A percentile compares a stretch with the other conserved stretches of the same genome.
phyloP scores from a whole-genome alignment of 2,113 vertebrate species.

The Brachyhypopomus gauderio region DNA sequence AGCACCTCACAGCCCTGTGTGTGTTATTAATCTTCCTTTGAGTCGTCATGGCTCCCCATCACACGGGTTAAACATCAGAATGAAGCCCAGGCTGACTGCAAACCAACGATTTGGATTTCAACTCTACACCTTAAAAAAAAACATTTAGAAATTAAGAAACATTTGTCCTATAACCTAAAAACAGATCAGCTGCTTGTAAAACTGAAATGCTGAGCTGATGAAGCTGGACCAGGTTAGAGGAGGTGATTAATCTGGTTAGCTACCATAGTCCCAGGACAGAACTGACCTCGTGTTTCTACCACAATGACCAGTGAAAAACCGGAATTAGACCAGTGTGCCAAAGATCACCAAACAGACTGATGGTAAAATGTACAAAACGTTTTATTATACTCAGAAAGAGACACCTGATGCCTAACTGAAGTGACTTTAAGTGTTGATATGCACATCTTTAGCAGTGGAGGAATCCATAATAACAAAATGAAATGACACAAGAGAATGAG shows the following conservation, averaged over 20 bases:
- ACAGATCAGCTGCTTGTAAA: too few species aligned
- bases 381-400: constrained; percentile 65
- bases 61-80: too few species aligned
- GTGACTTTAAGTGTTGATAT: constrained; percentile 14
- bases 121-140: too few species aligned
- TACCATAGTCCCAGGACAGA: too few species aligned
- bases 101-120: too few species aligned
- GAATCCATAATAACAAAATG: not conserved
- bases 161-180: too few species aligned
- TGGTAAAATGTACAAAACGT: constrained; percentile 57
- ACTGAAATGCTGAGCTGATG: too few species aligned
- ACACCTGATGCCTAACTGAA: constrained; percentile 22
- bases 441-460: constrained; percentile 4
- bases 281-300: not conserved
- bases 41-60: too few species aligned
- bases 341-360: not conserved
- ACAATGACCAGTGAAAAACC: not conserved
- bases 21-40: not conserved
- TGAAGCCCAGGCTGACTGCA: too few species aligned
- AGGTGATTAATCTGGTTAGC: not conserved
- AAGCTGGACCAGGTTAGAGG: not conserved
- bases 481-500: constrained; percentile 52
- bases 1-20: not conserved
- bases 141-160: too few species aligned
- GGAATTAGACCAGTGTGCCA: not conserved